Evolutionary conservation across 2,113 vertebrate genomes (phyloP).

Genomic region (Platichthys stellatus): DNA sequence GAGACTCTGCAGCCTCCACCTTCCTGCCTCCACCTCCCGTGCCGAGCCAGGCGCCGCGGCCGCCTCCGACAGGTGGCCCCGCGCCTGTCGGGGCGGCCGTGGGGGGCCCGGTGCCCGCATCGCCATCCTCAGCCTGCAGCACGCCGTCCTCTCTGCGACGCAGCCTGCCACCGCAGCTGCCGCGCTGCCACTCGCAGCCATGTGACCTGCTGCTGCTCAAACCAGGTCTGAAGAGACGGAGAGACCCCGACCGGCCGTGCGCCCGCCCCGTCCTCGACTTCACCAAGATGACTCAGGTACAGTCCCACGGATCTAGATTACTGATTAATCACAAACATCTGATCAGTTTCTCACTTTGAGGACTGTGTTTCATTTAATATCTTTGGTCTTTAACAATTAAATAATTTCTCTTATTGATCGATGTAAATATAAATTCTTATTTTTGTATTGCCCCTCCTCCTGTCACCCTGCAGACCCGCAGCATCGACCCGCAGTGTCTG

Average conservation of each 20-base stretch:
- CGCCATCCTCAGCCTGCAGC: constrained; percentile 88
- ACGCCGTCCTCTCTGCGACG: constrained; percentile 85
- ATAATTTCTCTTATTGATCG: background rate
- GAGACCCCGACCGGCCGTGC: constrained; percentile 86
- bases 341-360: no score
- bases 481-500: constrained; percentile 81
- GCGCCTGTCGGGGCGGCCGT: background rate
- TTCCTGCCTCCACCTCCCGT: constrained; percentile 76
- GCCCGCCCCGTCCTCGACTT: constrained; percentile 88
- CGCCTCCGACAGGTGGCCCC: constrained; percentile 75
- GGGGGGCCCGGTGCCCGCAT: constrained; percentile 76
- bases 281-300: constrained; percentile 90
- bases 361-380: no score
- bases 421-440: background rate
- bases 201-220: constrained; percentile 88
- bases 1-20: constrained; percentile 69
- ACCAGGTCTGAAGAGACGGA: constrained; percentile 87
- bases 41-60: constrained; percentile 78
- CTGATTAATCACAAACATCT: no score
- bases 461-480: constrained; percentile 76
- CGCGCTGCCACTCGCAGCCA: constrained; percentile 92
- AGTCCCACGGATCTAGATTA: no score
- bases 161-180: constrained; percentile 85
- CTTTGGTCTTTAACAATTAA: no score
- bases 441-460: background rate